phyloP scores from a whole-genome alignment of 2,888 invertebrate species.

The Epinotia bilunana region DNA sequence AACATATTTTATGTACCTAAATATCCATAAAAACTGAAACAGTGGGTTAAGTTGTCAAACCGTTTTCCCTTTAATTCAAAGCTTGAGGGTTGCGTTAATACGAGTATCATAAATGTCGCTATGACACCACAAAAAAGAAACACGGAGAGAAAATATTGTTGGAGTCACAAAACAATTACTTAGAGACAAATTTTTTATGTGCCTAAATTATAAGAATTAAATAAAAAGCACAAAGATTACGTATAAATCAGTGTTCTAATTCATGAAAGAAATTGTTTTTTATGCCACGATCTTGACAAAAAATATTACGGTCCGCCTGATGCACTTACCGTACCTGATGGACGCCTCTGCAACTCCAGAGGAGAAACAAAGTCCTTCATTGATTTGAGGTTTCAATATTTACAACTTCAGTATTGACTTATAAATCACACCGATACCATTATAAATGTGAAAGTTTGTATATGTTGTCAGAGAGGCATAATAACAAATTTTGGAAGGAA shows the following conservation, averaged over 20 bases:
- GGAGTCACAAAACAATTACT: slow-evolving; percentile 23
- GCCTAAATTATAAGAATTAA: slow-evolving; percentile 17
- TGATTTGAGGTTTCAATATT: too few species aligned
- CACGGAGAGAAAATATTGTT: slow-evolving; percentile 6
- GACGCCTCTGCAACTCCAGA: too few species aligned
- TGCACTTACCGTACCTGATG: too few species aligned
- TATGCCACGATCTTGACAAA: too few species aligned
- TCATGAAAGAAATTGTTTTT: not conserved
- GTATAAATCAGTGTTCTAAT: slow-evolving; percentile 21
- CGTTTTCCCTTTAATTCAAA: slow-evolving; percentile 16
- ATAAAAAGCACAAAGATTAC: slow-evolving; percentile 9
- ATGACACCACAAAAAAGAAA: slow-evolving; percentile 28
- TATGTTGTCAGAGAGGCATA: too few species aligned
- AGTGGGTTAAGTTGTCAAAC: slow-evolving; percentile 3
- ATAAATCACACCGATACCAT: too few species aligned
- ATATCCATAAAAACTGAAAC: slow-evolving; percentile 8
- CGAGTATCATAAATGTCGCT: slow-evolving; percentile 32
- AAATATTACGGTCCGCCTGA: too few species aligned
- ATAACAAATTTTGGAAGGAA: too few species aligned
- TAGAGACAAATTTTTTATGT: slow-evolving; percentile 15
- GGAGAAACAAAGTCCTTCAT: too few species aligned
- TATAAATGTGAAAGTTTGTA: too few species aligned
- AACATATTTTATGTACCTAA: slow-evolving; percentile 1
- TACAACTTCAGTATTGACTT: too few species aligned
- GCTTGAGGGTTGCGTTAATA: slow-evolving; percentile 1